A percentile compares a stretch with the other conserved stretches of the same genome.
These are phyloP conservation scores for Epinotia nisella DNA, from an alignment of 2,888 invertebrate genomes.

Conservation along the genomic window DNA sequence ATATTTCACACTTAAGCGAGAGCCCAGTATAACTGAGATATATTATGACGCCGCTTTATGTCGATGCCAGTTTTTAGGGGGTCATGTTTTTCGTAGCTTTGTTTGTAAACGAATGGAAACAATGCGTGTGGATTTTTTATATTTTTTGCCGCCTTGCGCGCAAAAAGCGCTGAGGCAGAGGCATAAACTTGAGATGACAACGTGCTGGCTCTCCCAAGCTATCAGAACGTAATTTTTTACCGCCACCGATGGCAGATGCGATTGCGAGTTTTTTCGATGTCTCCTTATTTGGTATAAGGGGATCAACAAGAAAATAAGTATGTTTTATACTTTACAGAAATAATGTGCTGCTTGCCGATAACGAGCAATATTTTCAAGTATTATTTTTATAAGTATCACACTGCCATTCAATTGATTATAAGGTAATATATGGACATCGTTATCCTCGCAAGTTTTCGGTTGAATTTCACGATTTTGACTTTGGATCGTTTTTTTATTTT, in stretches of 20 bases:
- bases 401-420: too few relatives aligned
- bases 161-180: conserved; percentile 54
- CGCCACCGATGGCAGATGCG: conserved; percentile 44
- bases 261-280: conserved; percentile 51
- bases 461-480: background rate
- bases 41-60: conserved; percentile 76
- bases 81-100: conserved; percentile 73
- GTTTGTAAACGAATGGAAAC: conserved; percentile 77
- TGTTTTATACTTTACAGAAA: conserved; percentile 24
- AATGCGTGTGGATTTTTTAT: conserved; percentile 68
- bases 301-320: conserved; percentile 23
- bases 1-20: conserved; percentile 81
- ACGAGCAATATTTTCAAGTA: conserved; percentile 5
- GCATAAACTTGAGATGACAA: conserved; percentile 58
- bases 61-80: conserved; percentile 68
- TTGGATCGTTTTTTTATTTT: background rate
- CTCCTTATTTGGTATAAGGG: conserved; percentile 31
- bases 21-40: conserved; percentile 74
- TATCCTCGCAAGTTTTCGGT: background rate
- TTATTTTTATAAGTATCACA: background rate
- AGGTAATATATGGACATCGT: background rate
- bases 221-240: conserved; percentile 49
- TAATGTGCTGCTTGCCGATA: background rate
- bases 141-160: conserved; percentile 53
- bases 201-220: conserved; percentile 45